Evolutionary conservation across 2,888 invertebrate species (phyloP).

Genomic region (Drosophila mettleri): DNA sequence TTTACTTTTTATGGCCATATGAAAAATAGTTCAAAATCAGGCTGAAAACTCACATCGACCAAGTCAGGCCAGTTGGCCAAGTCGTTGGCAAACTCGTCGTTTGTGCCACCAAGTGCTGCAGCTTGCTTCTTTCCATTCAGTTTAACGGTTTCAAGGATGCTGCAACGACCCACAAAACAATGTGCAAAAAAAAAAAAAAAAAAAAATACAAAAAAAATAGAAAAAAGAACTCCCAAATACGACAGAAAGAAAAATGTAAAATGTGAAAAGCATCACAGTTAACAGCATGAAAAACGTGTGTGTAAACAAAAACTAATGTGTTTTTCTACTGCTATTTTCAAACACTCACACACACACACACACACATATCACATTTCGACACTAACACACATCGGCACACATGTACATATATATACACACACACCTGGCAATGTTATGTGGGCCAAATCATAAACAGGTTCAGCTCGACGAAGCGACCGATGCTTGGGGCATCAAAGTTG

Average conservation of each 20-base stretch:
- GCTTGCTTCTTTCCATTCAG: slow-evolving; percentile 17
- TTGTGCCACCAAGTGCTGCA: slow-evolving; percentile 65
- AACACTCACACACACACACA: slow-evolving; percentile 32
- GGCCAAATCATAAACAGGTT: slow-evolving; percentile 85
- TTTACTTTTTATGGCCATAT: slow-evolving; percentile 68
- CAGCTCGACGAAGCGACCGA: slow-evolving; percentile 96
- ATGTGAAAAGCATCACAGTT: slow-evolving; percentile 57
- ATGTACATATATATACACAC: slow-evolving; percentile 22
- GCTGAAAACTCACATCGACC: slow-evolving; percentile 67
- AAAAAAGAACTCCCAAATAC: slow-evolving; percentile 22
- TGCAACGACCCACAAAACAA: slow-evolving; percentile 73
- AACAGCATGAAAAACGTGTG: slow-evolving; percentile 70
- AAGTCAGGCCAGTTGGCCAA: slow-evolving; percentile 70
- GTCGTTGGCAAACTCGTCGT: slow-evolving; percentile 34
- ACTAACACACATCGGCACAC: slow-evolving; percentile 13
- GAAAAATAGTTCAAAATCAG: slow-evolving; percentile 76
- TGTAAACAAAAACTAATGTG: slow-evolving; percentile 80
- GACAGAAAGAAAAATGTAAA: slow-evolving; percentile 39
- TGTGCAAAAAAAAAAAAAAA: slow-evolving; percentile 26
- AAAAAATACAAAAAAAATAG: slow-evolving; percentile 13
- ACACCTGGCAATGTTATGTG: slow-evolving; percentile 65
- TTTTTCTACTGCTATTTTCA: slow-evolving; percentile 77
- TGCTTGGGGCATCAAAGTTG: slow-evolving; percentile 97
- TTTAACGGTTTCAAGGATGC: slow-evolving; percentile 71
- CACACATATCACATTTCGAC: slow-evolving; percentile 18